Conservation (phyloP, 2,888 invertebrate genomes). For the Lymantria monacha region DNA sequence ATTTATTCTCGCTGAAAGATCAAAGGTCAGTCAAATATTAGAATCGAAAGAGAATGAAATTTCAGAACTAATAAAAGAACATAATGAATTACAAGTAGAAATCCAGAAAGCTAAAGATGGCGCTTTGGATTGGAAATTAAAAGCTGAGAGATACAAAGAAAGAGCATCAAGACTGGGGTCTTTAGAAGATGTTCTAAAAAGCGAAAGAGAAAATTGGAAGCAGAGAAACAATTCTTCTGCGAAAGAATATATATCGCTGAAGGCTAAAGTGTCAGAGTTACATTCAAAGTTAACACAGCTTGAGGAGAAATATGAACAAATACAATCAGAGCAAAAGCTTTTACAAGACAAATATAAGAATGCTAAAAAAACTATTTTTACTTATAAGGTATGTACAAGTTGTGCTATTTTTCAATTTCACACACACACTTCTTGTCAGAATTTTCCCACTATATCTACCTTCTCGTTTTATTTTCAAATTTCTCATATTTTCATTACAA, state of each 20-base stretch:
- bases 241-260: slow-evolving; percentile 66
- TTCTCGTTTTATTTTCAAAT: too few relatives aligned
- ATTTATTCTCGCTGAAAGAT: slow-evolving; percentile 74
- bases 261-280: slow-evolving; percentile 62
- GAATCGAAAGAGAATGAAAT: slow-evolving; percentile 78
- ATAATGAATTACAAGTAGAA: slow-evolving; percentile 61
- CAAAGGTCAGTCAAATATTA: slow-evolving; percentile 74
- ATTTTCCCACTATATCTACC: too few relatives aligned
- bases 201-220: slow-evolving; percentile 68
- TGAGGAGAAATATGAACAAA: slow-evolving; percentile 55
- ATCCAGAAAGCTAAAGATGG: slow-evolving; percentile 62
- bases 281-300: slow-evolving; percentile 70
- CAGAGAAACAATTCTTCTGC: slow-evolving; percentile 48
- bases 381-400: slow-evolving; percentile 79
- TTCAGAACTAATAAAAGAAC: slow-evolving; percentile 69
- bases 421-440: too few relatives aligned
- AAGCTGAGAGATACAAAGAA: slow-evolving; percentile 65
- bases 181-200: slow-evolving; percentile 60
- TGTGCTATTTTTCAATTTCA: neutral
- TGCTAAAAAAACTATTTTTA: slow-evolving; percentile 83
- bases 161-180: slow-evolving; percentile 55
- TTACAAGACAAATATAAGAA: slow-evolving; percentile 84
- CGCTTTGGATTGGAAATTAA: slow-evolving; percentile 60
- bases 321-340: slow-evolving; percentile 67
- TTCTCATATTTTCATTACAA: too few relatives aligned